Conservation (phyloP, 2,888 invertebrate genomes). For the Acanthacorydalis orientalis region DNA sequence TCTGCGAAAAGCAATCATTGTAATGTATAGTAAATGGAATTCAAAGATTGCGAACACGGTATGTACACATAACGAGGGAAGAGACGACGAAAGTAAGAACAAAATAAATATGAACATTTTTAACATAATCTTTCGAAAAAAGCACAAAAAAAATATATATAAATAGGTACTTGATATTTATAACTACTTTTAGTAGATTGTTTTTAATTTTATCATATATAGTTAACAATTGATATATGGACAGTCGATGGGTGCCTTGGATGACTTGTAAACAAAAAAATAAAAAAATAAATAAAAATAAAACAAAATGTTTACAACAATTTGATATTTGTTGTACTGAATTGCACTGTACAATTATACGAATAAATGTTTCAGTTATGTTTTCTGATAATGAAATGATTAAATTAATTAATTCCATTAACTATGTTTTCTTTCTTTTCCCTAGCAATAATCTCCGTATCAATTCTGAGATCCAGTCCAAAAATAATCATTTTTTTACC, state of each 20-base stretch:
- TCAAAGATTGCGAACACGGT: neutral
- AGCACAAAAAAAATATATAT: neutral
- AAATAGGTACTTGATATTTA: too few relatives aligned
- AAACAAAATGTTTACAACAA: constrained; percentile 10
- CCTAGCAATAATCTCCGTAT: too few relatives aligned
- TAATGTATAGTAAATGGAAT: neutral
- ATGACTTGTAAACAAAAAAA: constrained; percentile 23
- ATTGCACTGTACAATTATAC: constrained; percentile 4
- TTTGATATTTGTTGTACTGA: constrained; percentile 5
- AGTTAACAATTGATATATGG: constrained; percentile 2
- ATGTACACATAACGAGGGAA: neutral
- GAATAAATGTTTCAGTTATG: constrained; percentile 6
- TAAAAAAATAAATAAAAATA: constrained; percentile 17
- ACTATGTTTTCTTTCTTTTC: too few relatives aligned
- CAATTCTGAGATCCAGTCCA: too few relatives aligned
- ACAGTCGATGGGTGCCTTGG: constrained; percentile 26
- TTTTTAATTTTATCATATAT: constrained; percentile 3
- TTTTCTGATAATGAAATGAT: neutral
- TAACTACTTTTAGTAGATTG: constrained; percentile 1
- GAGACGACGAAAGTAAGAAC: too few relatives aligned
- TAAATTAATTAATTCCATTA: too few relatives aligned
- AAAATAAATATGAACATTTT: neutral
- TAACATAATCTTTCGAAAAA: neutral
- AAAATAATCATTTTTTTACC: too few relatives aligned
- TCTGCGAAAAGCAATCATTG: constrained; percentile 28